These are phyloP conservation scores for Aythya baeri DNA, from an alignment of 2,113 vertebrate genomes.

Conservation along the genomic window DNA sequence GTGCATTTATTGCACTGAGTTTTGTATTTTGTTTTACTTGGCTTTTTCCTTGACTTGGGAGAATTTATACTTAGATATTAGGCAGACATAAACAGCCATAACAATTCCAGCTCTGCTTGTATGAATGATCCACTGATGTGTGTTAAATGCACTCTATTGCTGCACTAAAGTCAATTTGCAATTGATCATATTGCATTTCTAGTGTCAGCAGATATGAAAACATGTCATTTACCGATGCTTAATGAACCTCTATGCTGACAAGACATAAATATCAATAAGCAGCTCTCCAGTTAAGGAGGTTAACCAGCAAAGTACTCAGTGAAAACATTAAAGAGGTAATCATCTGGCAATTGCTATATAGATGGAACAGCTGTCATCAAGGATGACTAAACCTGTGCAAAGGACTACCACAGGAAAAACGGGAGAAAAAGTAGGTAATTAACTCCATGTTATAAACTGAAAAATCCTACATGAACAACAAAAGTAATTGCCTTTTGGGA, in stretches of 20 bases:
- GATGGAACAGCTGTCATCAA: slow-evolving; percentile 21
- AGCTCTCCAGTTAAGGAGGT: slow-evolving; percentile 56
- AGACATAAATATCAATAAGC: slow-evolving; percentile 67
- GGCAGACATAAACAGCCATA: slow-evolving; percentile 54
- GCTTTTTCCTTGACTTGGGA: neutral
- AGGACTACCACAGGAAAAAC: neutral
- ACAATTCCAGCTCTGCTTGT: slow-evolving; percentile 52
- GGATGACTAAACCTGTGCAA: slow-evolving; percentile 8
- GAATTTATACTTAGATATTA: slow-evolving; percentile 56
- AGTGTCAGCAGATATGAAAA: slow-evolving; percentile 51
- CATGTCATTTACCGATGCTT: slow-evolving; percentile 42
- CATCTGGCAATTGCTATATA: slow-evolving; percentile 21
- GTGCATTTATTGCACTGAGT: neutral
- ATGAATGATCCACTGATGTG: slow-evolving; percentile 59
- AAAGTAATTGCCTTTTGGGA: neutral
- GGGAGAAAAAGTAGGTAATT: neutral
- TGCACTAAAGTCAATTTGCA: slow-evolving; percentile 39
- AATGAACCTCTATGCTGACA: slow-evolving; percentile 48
- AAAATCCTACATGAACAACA: slow-evolving; percentile 7
- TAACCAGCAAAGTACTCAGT: slow-evolving; percentile 40
- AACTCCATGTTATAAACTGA: slow-evolving; percentile 1
- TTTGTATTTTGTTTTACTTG: neutral
- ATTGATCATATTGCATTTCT: slow-evolving; percentile 48
- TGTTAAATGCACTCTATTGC: slow-evolving; percentile 59
- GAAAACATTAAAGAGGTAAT: slow-evolving; percentile 53